Base-by-base conservation (phyloP, 2,797 vertebrate genomes). In the Falco peregrinus region DNA sequence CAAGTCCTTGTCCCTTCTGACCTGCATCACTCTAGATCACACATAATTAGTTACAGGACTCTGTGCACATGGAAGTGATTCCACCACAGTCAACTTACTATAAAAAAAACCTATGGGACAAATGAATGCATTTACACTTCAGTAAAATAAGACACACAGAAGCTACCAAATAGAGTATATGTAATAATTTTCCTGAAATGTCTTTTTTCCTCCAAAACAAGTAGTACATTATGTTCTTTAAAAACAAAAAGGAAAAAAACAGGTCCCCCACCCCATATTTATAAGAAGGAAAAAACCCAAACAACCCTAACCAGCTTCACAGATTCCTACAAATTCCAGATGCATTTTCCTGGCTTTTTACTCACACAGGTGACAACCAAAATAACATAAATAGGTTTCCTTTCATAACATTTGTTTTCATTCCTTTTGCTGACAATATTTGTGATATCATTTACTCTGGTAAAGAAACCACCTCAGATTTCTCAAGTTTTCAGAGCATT, bases 401-500 rank as follows among this genome's bases (percentile, higher is more conserved):
- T 64, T 88, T 54, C 10, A 37, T 86, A 86, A 61, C 13, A 33
- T n/a, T 79, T 86, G 22, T 54, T 90, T 88, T 60, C 39, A 17
- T 77, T 87, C n/a, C 56, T 87, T 96, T 71, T 87, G 25, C 51
- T 94, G 91, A 73, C 54, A 79, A 24, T 73, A 89, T 39, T 56
- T 73, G 28, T 70, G 67, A 92, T 59, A 67, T 70, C 56, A 84
- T 51, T 59, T 73, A 64, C 21, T 63, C 25, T 37, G 18, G 39
- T 39, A 79, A 70, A 87, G 59, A 74, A 87, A 77, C 3, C 19
- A 84, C 43, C 31, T 93, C 84, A 74, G 47, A 79, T 70, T 84
- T 92, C 64, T 83, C 33, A 87, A 60, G 47, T 89, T 69, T 90
- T 80, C 68, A 74, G 57, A 29, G 33, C 11, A 5, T 61, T 71